Evolutionary conservation across 2,888 invertebrate genomes (phyloP).

Genomic region (Ophion slaviceki): DNA sequence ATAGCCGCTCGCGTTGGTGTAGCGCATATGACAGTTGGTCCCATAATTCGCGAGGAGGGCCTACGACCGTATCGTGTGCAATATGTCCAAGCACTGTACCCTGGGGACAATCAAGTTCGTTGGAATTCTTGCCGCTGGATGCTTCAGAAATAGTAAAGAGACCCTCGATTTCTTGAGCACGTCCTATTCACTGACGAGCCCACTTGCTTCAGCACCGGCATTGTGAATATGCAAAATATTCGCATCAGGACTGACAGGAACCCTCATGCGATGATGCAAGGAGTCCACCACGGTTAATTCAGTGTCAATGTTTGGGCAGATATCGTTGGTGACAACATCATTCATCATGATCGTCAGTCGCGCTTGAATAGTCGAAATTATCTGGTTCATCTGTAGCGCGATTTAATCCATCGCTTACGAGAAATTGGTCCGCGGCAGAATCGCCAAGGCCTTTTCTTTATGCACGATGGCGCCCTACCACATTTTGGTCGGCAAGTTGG

Average conservation of each 20-base stretch:
- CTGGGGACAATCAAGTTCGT: no score
- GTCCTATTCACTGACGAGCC: no score
- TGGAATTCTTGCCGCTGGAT: no score
- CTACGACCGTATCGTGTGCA: slow-evolving; percentile 47
- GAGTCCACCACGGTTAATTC: slow-evolving; percentile 24
- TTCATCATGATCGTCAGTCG: slow-evolving; percentile 64
- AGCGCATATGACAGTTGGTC: slow-evolving; percentile 36
- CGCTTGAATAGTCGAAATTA: slow-evolving; percentile 20
- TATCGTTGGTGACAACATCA: slow-evolving; percentile 57
- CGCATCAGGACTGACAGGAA: no score
- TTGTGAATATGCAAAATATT: no score
- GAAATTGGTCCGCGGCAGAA: slow-evolving; percentile 16
- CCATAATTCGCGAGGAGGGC: slow-evolving; percentile 39
- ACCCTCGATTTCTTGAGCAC: no score
- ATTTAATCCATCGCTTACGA: slow-evolving; percentile 44
- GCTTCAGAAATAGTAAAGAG: no score
- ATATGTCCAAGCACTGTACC: not conserved
- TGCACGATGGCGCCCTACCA: no score
- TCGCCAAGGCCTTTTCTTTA: no score
- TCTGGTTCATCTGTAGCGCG: slow-evolving; percentile 56
- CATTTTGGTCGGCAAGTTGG: no score
- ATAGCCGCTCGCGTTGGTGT: slow-evolving; percentile 48
- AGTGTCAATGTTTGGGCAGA: slow-evolving; percentile 67
- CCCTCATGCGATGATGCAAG: no score
- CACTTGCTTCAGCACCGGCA: no score